Percentiles rank a stretch among this genome's conserved stretches.
phyloP scores from a whole-genome alignment of 2,888 invertebrate genomes.

The Byasa hedistus region DNA sequence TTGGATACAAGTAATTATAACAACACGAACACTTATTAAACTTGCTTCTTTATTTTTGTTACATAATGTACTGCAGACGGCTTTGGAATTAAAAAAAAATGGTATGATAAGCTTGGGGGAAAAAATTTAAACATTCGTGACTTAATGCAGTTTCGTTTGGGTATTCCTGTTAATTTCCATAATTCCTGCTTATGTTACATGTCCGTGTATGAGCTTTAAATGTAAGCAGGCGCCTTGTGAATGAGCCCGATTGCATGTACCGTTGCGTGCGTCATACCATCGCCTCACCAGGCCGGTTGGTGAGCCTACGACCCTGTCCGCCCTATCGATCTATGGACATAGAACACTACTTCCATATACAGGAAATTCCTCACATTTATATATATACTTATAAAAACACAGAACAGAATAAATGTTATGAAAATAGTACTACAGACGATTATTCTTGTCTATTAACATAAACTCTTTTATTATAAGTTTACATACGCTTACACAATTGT shows the following conservation, averaged over 20 bases:
- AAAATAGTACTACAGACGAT: neutral
- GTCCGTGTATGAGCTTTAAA: conserved; percentile 34
- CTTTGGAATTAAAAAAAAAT: neutral
- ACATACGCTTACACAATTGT: neutral
- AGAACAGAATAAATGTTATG: conserved; percentile 12
- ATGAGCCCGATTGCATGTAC: conserved; percentile 59
- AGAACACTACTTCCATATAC: conserved; percentile 34
- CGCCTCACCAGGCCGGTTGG: conserved; percentile 60
- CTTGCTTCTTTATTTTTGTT: neutral
- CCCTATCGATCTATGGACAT: conserved; percentile 71
- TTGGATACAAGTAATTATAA: neutral
- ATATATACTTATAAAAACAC: conserved; percentile 5
- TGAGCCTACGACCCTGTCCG: conserved; percentile 63
- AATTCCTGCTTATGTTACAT: conserved; percentile 19
- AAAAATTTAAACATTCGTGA: conserved; percentile 12
- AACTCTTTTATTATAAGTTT: neutral
- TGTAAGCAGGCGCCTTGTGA: conserved; percentile 46
- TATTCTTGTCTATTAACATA: neutral
- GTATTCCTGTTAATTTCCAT: conserved; percentile 10
- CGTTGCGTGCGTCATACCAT: conserved; percentile 58
- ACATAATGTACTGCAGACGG: neutral
- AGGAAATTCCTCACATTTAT: conserved; percentile 12
- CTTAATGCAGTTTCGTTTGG: conserved; percentile 25
- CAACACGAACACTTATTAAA: neutral
- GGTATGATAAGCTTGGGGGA: neutral